Evolutionary conservation across 2,888 invertebrate genomes (phyloP).

Genomic region (Drosophila mercatorum): DNA sequence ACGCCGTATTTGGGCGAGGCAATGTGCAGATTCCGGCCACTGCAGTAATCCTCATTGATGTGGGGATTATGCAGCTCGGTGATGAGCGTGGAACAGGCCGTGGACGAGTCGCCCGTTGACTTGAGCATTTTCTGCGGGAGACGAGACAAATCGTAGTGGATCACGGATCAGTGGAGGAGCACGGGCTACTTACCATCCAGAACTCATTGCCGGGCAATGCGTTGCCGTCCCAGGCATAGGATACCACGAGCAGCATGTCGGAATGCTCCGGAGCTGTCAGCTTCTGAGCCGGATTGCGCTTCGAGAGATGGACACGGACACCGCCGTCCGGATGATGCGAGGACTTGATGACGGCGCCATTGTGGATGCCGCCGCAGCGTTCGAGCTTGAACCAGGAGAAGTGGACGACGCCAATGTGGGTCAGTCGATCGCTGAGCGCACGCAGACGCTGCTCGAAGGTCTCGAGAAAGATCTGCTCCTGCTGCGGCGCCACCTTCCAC

Average conservation of each 20-base stretch:
- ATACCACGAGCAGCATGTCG: constrained; percentile 87
- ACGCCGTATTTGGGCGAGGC: constrained; percentile 83
- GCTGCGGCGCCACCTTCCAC: constrained; percentile 88
- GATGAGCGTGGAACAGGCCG: constrained; percentile 87
- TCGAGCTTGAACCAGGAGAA: constrained; percentile 87
- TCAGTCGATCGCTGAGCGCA: constrained; percentile 85
- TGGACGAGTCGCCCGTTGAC: constrained; percentile 86
- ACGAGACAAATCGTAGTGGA: too few relatives aligned
- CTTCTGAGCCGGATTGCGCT: constrained; percentile 86
- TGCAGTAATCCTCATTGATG: constrained; percentile 85
- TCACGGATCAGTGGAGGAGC: neutral
- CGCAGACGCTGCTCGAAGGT: constrained; percentile 88
- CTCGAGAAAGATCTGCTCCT: constrained; percentile 87
- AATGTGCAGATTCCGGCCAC: constrained; percentile 86
- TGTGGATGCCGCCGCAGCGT: constrained; percentile 85
- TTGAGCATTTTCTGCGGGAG: constrained; percentile 78
- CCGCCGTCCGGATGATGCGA: constrained; percentile 83
- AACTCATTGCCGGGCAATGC: constrained; percentile 91
- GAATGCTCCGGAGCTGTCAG: constrained; percentile 82
- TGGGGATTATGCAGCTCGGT: constrained; percentile 87
- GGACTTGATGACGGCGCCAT: constrained; percentile 83
- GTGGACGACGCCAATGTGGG: constrained; percentile 87
- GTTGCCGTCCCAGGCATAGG: constrained; percentile 91
- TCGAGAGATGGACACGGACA: constrained; percentile 86
- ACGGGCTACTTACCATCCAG: constrained; percentile 85